Base-by-base conservation (phyloP, 2,113 vertebrate species). In the Echinops telfairi region DNA sequence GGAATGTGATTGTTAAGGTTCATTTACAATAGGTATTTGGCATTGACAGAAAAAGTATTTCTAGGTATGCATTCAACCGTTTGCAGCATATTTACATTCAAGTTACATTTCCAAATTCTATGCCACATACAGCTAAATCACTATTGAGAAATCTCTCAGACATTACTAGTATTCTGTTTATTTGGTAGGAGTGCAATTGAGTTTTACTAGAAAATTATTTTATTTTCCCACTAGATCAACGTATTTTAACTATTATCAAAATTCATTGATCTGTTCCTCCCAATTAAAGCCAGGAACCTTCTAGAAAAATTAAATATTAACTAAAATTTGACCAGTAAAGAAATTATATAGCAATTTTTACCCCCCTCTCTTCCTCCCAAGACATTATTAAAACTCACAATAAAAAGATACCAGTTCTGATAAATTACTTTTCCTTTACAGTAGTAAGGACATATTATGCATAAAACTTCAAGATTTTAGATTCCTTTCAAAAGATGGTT, bases 71-170 rank as follows among this genome's bases (percentile, higher is more conserved):
- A 97, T 97, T 97, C 97, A 97, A 97, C 93, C 97, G 97, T 89
- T 75, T 97, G 94, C 93, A 98, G 95, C 89, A 88, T 98, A 98
- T 99, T 97, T 99, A 99, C 98, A 99, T 99, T 99, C 98, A 99
- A 99, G 99, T 99, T 98, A 97, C 97, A 96, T 25, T 95, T 97
- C 95, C 97, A 98, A 96, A 96, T 97, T 97, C 96, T 95, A 95
- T 14, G 79, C 95, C 95, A 33, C 93, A 94, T 64, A 90, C 76
- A 92, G 22, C 95, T 94, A 95, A 96, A 75, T 88, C 71, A 91
- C 75, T 86, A 94, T 23, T 88, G 94, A 90, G 95, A 96, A 94
- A 53, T 53, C 85, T 86, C 91, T 95, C 97, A 97, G 95, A 92
- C 89, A 94, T 92, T 95, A 91, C 43, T 94, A 96, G 93, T 91